phyloP scores from a whole-genome alignment of 2,888 invertebrate genomes.

The Epicampocera succincta region DNA sequence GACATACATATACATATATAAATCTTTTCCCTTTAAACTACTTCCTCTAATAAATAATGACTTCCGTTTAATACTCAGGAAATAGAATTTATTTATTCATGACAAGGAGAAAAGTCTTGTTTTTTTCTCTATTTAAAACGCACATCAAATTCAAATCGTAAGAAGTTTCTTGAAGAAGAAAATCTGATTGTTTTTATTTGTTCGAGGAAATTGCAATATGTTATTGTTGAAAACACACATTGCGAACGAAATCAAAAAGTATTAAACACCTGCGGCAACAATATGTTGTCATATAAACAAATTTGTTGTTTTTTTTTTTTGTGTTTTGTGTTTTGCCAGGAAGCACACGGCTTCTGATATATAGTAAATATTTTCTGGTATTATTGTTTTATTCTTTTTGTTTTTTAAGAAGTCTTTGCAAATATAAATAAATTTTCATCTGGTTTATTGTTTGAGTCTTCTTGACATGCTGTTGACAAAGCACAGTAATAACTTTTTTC shows the following conservation, averaged over 20 bases:
- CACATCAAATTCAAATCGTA: conserved; percentile 14
- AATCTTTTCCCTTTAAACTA: conserved; percentile 17
- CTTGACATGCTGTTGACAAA: conserved; percentile 37
- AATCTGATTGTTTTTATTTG: conserved; percentile 35
- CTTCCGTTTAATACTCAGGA: conserved; percentile 58
- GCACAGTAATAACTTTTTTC: neutral
- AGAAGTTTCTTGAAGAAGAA: conserved; percentile 26
- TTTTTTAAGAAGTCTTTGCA: conserved; percentile 8
- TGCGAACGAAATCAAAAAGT: conserved; percentile 60
- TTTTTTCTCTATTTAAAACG: conserved; percentile 24
- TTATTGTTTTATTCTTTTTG: conserved; percentile 13
- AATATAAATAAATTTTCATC: conserved; percentile 30
- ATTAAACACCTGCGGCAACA: conserved; percentile 69
- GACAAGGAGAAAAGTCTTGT: conserved; percentile 26
- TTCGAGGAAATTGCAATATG: conserved; percentile 40
- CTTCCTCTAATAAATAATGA: conserved; percentile 63
- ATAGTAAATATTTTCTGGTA: conserved; percentile 10
- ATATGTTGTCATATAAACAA: conserved; percentile 66
- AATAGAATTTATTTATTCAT: conserved; percentile 65
- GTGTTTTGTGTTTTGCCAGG: too few species aligned
- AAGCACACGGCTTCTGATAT: conserved; percentile 6
- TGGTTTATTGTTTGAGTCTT: conserved; percentile 7
- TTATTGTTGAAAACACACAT: conserved; percentile 34
- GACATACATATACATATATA: neutral
- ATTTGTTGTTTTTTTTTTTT: neutral